phyloP scores from a whole-genome alignment of 2,888 invertebrate species.

The Ochropleura plecta region DNA sequence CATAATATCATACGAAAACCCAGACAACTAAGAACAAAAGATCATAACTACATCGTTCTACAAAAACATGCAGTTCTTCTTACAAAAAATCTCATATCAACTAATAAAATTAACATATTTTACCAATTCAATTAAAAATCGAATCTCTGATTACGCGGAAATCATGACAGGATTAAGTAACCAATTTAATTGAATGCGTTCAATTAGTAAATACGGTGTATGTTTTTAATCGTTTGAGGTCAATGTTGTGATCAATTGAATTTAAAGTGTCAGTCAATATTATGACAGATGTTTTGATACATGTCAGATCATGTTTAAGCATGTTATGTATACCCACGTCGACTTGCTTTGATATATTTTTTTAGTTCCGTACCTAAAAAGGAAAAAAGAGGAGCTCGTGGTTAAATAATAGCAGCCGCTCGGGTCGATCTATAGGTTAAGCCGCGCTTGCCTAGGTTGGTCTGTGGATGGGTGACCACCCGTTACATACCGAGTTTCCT shows the following conservation, averaged over 20 bases:
- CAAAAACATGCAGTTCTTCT: not conserved
- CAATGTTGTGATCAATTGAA: conserved; percentile 40
- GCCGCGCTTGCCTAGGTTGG: no score
- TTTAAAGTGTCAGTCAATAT: conserved; percentile 28
- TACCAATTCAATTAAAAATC: conserved; percentile 26
- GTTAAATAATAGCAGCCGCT: no score
- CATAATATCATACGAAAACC: conserved; percentile 14
- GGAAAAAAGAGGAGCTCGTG: no score
- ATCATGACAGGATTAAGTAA: conserved; percentile 29
- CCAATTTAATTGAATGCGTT: conserved; percentile 31
- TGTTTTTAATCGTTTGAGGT: conserved; percentile 23
- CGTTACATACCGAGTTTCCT: no score
- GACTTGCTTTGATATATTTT: not conserved
- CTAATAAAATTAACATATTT: conserved; percentile 30
- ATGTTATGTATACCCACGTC: conserved; percentile 7
- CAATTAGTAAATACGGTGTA: conserved; percentile 28
- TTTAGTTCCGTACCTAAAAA: not conserved
- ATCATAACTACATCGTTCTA: not conserved
- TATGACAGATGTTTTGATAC: conserved; percentile 9
- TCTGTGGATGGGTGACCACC: no score
- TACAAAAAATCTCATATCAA: conserved; percentile 3
- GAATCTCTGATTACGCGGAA: conserved; percentile 43
- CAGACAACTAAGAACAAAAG: conserved; percentile 2
- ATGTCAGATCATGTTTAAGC: not conserved
- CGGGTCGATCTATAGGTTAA: no score